These are phyloP conservation scores for Cardiocondyla obscurior DNA, from an alignment of 1,140 invertebrate species.

Conservation along the genomic window DNA sequence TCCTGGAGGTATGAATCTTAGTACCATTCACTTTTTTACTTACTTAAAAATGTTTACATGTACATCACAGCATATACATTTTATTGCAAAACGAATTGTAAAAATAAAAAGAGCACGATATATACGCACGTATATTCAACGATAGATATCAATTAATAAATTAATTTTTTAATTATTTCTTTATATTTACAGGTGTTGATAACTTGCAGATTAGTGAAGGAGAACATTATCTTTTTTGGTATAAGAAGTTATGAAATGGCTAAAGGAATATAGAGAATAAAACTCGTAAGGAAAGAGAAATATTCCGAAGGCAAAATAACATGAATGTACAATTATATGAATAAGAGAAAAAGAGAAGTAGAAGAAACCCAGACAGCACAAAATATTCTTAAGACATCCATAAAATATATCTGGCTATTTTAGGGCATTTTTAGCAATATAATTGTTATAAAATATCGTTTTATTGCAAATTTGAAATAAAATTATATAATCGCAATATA, in stretches of 20 bases:
- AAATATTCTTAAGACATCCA: too few relatives aligned
- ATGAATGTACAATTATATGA: neutral
- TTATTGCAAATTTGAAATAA: too few relatives aligned
- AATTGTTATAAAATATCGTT: too few relatives aligned
- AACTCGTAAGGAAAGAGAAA: conserved; percentile 1
- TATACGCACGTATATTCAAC: neutral
- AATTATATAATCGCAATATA: too few relatives aligned
- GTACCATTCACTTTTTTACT: too few relatives aligned
- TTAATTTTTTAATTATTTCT: neutral
- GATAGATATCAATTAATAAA: neutral
- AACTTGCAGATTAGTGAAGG: conserved; percentile 92
- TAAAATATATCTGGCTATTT: too few relatives aligned
- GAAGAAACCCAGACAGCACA: too few relatives aligned
- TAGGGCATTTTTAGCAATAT: too few relatives aligned
- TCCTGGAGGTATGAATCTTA: conserved; percentile 87
- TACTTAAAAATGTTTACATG: neutral
- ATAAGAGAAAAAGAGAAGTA: neutral
- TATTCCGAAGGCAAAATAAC: neutral
- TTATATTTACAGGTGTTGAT: conserved; percentile 88
- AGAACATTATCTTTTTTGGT: conserved; percentile 95
- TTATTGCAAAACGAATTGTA: too few relatives aligned
- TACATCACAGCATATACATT: too few relatives aligned
- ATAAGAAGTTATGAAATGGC: conserved; percentile 91
- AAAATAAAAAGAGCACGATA: neutral
- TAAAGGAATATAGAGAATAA: conserved; percentile 49